phyloP scores from a whole-genome alignment of 64 coral and sea anemone species.

The Cladopsammia gracilis region DNA sequence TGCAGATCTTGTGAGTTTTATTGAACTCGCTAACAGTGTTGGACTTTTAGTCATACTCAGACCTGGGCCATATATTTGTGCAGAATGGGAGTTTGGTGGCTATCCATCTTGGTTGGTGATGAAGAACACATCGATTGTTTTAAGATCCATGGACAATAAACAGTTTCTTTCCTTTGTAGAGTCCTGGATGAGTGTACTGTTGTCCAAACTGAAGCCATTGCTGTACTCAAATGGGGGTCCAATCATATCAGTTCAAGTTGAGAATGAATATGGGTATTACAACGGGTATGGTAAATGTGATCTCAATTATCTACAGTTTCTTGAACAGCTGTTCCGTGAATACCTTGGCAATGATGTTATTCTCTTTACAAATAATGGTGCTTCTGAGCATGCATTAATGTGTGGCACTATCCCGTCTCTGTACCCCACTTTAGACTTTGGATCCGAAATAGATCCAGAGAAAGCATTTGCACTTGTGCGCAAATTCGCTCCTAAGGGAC shows the following conservation, averaged over 20 bases:
- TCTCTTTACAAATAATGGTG: conserved; percentile 80
- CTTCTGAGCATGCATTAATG: conserved; percentile 6
- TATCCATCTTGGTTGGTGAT: conserved; percentile 84
- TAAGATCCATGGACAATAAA: conserved; percentile 78
- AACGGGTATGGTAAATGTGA: conserved; percentile 65
- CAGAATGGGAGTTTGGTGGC: conserved; percentile 91
- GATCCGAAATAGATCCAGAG: conserved; percentile 50
- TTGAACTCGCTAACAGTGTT: conserved; percentile 64
- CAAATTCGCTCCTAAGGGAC: conserved; percentile 78
- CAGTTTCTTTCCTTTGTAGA: conserved; percentile 54
- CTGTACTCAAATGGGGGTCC: conserved; percentile 89
- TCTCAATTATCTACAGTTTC: conserved; percentile 62
- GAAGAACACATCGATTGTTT: conserved; percentile 75
- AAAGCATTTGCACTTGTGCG: conserved; percentile 73
- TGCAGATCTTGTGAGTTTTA: conserved; percentile 66
- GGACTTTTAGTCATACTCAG: conserved; percentile 78
- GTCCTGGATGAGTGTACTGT: conserved; percentile 78
- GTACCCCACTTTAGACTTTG: conserved; percentile 81
- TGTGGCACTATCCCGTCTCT: conserved; percentile 83
- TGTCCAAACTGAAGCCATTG: conserved; percentile 79
- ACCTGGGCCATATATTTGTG: conserved; percentile 82
- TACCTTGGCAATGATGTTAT: conserved; percentile 75
- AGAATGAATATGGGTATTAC: neutral
- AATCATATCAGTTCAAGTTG: conserved; percentile 88
- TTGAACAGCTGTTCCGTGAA: conserved; percentile 69